Evolutionary conservation across 2,888 invertebrate genomes (phyloP).

Genomic region (Eurois occulta): DNA sequence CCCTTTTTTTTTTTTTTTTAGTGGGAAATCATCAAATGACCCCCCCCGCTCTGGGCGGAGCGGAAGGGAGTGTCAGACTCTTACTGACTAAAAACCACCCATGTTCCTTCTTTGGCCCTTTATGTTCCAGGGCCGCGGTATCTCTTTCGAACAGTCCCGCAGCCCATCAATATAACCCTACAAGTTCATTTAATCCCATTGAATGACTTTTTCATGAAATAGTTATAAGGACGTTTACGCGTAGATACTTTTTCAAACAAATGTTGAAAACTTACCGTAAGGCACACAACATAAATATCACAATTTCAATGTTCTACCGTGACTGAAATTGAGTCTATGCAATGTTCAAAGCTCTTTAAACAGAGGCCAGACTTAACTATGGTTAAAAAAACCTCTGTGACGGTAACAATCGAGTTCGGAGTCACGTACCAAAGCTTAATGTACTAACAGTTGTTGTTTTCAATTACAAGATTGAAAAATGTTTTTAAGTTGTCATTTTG

Average conservation of each 20-base stretch:
- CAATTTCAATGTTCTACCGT: background rate
- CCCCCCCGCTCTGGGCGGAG: too few relatives aligned
- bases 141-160: too few relatives aligned
- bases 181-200: too few relatives aligned
- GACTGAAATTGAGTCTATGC: background rate
- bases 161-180: too few relatives aligned
- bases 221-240: too few relatives aligned
- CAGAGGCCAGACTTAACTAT: constrained; percentile 36
- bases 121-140: too few relatives aligned
- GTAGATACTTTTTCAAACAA: background rate
- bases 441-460: constrained; percentile 41
- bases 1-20: too few relatives aligned
- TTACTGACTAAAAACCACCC: too few relatives aligned
- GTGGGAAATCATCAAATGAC: too few relatives aligned
- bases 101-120: too few relatives aligned
- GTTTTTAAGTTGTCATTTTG: constrained; percentile 13
- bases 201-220: too few relatives aligned
- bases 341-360: constrained; percentile 12
- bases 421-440: constrained; percentile 51
- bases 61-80: too few relatives aligned
- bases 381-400: constrained; percentile 37
- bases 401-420: constrained; percentile 39
- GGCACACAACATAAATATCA: background rate
- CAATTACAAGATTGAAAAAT: constrained; percentile 53
- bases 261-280: background rate